phyloP scores from a whole-genome alignment of 2,888 invertebrate genomes.

The Nemoura dubitans region DNA sequence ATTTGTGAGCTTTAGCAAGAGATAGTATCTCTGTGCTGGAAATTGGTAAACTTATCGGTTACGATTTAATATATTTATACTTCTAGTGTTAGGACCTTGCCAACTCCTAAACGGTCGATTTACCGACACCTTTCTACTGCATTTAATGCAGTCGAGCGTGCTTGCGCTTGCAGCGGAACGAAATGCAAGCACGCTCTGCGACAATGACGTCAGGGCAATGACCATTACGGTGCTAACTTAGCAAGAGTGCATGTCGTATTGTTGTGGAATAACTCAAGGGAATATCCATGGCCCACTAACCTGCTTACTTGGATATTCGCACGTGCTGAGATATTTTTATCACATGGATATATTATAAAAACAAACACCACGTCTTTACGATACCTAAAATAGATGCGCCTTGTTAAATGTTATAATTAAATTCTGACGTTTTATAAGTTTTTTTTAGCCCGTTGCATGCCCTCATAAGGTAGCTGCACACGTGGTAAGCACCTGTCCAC shows the following conservation, averaged over 20 bases:
- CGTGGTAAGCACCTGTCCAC: not conserved
- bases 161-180: not conserved
- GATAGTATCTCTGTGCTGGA: too few relatives aligned
- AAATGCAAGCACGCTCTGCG: not conserved
- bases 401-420: conserved; percentile 12
- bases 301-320: not conserved
- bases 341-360: not conserved
- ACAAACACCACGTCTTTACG: not conserved
- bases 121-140: not conserved
- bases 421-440: not conserved
- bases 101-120: not conserved
- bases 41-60: not conserved
- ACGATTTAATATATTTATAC: not conserved
- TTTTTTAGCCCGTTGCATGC: not conserved
- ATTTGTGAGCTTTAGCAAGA: too few relatives aligned
- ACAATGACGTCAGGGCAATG: not conserved
- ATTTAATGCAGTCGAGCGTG: not conserved
- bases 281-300: conserved; percentile 30
- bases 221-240: not conserved
- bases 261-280: conserved; percentile 22
- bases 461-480: not conserved
- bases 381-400: not conserved
- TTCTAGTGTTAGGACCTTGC: not conserved
- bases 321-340: not conserved
- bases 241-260: not conserved